Base-by-base conservation (phyloP, 2,888 invertebrate genomes). In the Isotomurus palustris region DNA sequence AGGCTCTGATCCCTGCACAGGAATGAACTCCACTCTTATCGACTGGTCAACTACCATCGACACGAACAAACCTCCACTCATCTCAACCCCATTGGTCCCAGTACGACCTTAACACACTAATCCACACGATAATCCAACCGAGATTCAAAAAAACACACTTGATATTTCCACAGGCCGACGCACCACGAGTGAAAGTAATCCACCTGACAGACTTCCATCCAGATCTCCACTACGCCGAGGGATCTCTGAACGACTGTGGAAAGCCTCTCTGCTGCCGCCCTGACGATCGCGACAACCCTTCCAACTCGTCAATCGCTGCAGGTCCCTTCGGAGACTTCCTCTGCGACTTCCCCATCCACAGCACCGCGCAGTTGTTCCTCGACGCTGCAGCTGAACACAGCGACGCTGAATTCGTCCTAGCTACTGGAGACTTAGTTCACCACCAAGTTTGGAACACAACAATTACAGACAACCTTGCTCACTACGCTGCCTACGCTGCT, bases 261-360 rank as follows among this genome's bases (percentile, higher is more conserved):
- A 84, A 86, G 66, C 88, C 88, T 1, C 77, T 85, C 5, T 93
- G 92, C 72, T 93, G 92, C 73, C 80, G 87, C 53, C 73, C 70
- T 19, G 81, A 82, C 22, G 48, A 36, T 8, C 21, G 36, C 1
- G 56, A 57, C 21, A 53, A 59, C 21, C 55, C 60, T 4, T 29
- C 61, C 12, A 63, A 63, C 48, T 43, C 47, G 8, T 65, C 71
- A 2, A 59, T 71, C 2, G 66, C 72, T 27, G 75, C 76, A 0
- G 89, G 90, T 0, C 83, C 78, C 68, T 91, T 89, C 88, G 91
- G 91, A 2, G 87, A 88, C 73, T 89, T 86, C 70, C 79, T 81
- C 53, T 92, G 91, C 72, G 91, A 92, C 73, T 78, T 83, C 2
- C 88, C 91, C 0, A 77, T 82, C 76, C 81, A 84, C 73, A 80